Evolutionary conservation across 2,888 invertebrate species (phyloP).

Genomic region (Nebria brevicollis): DNA sequence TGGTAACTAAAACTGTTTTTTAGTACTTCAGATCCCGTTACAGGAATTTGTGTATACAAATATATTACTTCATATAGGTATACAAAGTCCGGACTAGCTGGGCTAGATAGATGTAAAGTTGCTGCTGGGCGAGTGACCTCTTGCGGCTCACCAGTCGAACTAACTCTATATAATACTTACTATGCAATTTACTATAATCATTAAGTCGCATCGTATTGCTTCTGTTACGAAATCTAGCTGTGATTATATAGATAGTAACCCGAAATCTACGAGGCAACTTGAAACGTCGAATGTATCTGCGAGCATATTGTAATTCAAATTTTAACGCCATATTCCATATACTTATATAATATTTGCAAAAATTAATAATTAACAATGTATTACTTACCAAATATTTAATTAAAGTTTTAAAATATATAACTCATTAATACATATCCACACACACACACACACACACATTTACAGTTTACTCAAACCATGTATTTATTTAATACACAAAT

Average conservation of each 20-base stretch:
- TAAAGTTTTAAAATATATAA: too few species aligned
- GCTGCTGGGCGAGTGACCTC: constrained; percentile 31
- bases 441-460: too few species aligned
- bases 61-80: constrained; percentile 34
- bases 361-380: too few species aligned
- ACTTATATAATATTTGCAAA: too few species aligned
- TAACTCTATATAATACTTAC: constrained; percentile 20
- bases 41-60: constrained; percentile 40
- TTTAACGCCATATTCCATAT: not conserved
- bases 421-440: too few species aligned
- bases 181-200: constrained; percentile 45
- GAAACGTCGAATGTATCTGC: not conserved
- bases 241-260: constrained; percentile 38
- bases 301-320: not conserved
- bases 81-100: not conserved
- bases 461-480: too few species aligned
- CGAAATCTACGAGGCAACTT: constrained; percentile 21
- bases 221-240: constrained; percentile 41
- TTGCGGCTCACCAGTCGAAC: constrained; percentile 5
- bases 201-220: constrained; percentile 40
- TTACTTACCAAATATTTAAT: too few species aligned
- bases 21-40: constrained; percentile 38
- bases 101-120: not conserved
- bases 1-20: constrained; percentile 33
- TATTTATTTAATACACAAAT: not conserved